Evolutionary conservation across 2,797 vertebrate genomes (phyloP), one percentile per base, ranked within the genome.

Genomic region (Protosalanx chinensis): DNA sequence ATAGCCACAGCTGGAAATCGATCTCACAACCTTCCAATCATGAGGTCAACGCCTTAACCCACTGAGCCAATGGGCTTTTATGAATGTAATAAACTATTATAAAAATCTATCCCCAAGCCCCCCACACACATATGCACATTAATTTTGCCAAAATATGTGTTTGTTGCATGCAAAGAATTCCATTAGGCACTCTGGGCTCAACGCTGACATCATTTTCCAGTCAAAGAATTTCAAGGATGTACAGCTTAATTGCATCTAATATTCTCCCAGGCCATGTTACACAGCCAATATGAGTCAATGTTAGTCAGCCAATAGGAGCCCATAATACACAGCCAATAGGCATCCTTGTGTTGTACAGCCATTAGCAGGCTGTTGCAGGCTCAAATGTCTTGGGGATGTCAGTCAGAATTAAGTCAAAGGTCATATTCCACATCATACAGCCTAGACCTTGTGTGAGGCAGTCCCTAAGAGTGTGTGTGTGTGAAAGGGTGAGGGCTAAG

Each of bases 371-470:
- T 79, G 70, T 0, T 0, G 67, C 77, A 46, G 41, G 41, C 76
- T 71, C 71, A 72, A 80, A 86, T 68, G 71, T 56, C 57, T 51
- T 58, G 61, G 74, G 80, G 82, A 83, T 73, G 88, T 82, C 77
- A 76, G 59, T 76, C 67, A 81, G 69, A 68, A 4, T 59, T 29
- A 71, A 59, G 85, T 85, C 86, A 87, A 84, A 88, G 85, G 86
- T 85, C 70, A 84, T 81, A 82, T 75, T 85, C 76, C 65, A 72
- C 72, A 74, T 82, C 41, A 75, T 72, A 75, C 67, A 46, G 76
- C 71, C 56, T 71, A 72, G 73, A 71, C 72, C 67, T 78, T 70
- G 41, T 41, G 65, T 76, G 57, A 70, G 74, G 49, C 70, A 10
- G 67, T 37, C 62, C 66, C 0, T 1, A 74, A 78, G 76, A 88